Evolutionary conservation across 2,888 invertebrate genomes (phyloP).

Genomic region (Acronicta psi): DNA sequence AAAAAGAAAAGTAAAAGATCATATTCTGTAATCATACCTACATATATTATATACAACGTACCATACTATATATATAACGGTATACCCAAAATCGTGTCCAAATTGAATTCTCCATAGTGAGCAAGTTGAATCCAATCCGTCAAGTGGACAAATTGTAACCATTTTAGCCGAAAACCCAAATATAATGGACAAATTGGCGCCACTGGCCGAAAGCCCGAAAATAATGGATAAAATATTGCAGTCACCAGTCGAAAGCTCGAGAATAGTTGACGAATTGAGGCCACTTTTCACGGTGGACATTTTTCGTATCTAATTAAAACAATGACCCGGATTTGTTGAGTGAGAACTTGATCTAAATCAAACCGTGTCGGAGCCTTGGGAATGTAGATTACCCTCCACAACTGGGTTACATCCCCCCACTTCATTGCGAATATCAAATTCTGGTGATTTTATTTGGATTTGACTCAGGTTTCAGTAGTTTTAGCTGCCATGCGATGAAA

Average conservation of each 20-base stretch:
- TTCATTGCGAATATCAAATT: constrained; percentile 27
- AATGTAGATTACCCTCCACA: constrained; percentile 35
- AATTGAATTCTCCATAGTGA: constrained; percentile 17
- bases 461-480: too few species aligned
- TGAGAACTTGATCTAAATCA: constrained; percentile 35
- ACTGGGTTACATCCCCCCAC: constrained; percentile 49
- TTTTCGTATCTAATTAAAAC: constrained; percentile 27
- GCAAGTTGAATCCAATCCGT: constrained; percentile 21
- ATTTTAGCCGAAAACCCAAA: constrained; percentile 5
- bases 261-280: background rate
- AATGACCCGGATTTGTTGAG: constrained; percentile 26
- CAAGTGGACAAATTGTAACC: constrained; percentile 19
- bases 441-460: constrained; percentile 5
- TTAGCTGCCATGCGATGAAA: too few species aligned
- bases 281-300: constrained; percentile 1
- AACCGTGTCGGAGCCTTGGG: constrained; percentile 49
- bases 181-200: constrained; percentile 10
- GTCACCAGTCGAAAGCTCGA: too few species aligned
- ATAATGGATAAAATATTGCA: too few species aligned
- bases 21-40: too few species aligned
- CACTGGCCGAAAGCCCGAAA: background rate
- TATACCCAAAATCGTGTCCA: background rate
- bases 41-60: too few species aligned
- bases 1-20: too few species aligned
- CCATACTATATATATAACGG: too few species aligned